Evolutionary conservation across 2,113 vertebrate genomes (phyloP), one percentile per base, ranked within the genome.

Genomic region (Oplegnathus fasciatus): DNA sequence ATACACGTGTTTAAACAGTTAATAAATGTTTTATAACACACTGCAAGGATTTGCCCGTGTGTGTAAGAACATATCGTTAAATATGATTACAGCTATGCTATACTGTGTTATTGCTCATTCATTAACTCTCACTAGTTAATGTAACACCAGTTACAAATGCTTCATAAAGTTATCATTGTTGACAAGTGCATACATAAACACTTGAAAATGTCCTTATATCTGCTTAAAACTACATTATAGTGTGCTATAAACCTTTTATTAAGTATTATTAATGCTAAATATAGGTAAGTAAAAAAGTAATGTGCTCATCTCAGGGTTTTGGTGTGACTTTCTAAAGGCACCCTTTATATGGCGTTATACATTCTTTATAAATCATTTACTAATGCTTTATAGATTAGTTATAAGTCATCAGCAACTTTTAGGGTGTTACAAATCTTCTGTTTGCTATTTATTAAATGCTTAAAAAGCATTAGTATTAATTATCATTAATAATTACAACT

Each of bases 401-500:
- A 46, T 61, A 30, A 32, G 13, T 18, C 28, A 75, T 64, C 28
- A 64, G 50, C 26, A 40, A 65, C 22, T 26, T 17, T 18, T 10
- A 46, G 14, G 14, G 13, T 68, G 20, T 15, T 2, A 52, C 24
- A 34, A 24, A 8, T 8, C 46, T 15, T 32, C 3, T 20, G 62
- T 22, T 55, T 67, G 50, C 2, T 78, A 17, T 57, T 46, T 6
- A 46, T 57, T 20, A 44, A 24, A 18, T 26, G 7, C 20, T 48
- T 55, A 17, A 54, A 46, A 79, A 32, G 18, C n/a, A 37, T 66
- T 74, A 26, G 20, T 67, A 44, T n/a, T n/a, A 86, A 62, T 80
- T 8, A 74, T 68, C 8, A 78, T 85, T 42, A 67, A 22, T 50
- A 65, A 40, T 40, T 8, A 62, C 50, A 60, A 9, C n/a, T 57